Evolutionary conservation across 2,888 invertebrate species (phyloP), one percentile per base, ranked within the genome.

Genomic region (Melangyna quadrimaculata): DNA sequence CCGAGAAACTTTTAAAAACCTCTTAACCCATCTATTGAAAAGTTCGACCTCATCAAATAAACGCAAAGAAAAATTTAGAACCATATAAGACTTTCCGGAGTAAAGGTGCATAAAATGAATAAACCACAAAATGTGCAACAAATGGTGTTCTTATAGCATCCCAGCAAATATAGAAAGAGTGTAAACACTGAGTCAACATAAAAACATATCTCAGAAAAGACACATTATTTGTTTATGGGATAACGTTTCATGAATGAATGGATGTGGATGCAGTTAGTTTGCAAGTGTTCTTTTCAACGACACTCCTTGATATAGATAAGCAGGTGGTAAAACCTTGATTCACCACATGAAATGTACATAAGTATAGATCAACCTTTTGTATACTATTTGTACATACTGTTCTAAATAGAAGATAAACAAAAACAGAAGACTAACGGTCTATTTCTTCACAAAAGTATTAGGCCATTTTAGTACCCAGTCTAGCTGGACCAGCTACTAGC

Each of bases 11-110:
- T 74, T 70, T 74, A 70, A 70, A 74, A 74, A 78, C 65, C 74
- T 70, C 78, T 83, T 74, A 83, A 83, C 83, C 78, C 78, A 73
- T 83, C 78, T 74, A 78, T 74, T 40, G 74, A 63, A 57, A 63
- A 78, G 78, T 74, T 83, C 78, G 78, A 78, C 78, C 69, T 48
- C 73, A 63, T 70, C 73, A 75, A 81, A 63, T 57, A 70, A 69
- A 51, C 70, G 53, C 53, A 73, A 74, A 57, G 63, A 37, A 29
- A 65, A 83, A 70, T 73, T 48, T 72, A 61, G 69, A 55, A 61
- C 67, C 67, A 45, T 43, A 29, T 14, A 67, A n/a, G 45, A 22
- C 7, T 37, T 57, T 53, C 17, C 24, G 9, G 19, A 17, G 19
- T 7, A 17, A 35, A 67, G 45, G 27, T 57, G 48, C 37, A 17